Evolutionary conservation across 2,797 vertebrate species (phyloP), one percentile per base, ranked within the genome.

Genomic region (Tokudaia tokunoshimensis): DNA sequence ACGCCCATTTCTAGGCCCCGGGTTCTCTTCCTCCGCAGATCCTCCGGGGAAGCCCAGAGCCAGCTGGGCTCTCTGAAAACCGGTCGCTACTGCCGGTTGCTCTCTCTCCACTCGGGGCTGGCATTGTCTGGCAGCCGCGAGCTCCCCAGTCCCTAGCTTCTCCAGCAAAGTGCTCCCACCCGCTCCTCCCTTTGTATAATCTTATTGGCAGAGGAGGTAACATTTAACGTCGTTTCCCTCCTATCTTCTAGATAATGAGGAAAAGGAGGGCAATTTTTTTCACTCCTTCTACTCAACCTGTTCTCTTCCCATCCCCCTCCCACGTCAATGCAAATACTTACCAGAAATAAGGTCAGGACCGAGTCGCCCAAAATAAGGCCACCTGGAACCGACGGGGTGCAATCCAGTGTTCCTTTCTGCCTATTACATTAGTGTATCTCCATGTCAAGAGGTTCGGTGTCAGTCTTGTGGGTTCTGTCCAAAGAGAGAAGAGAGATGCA

Each of bases 341-440:
- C 99, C 98, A 94, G 97, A 96, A 97, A 97, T 79, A 87, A 95
- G 91, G 95, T 97, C 97, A 57, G 96, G 92, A 94, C 87, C 67
- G 44, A 96, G 86, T 98, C 97, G 97, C 89, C 94, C 94, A 92
- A 91, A 91, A 93, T 95, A 89, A 96, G 97, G 87, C 95, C 95
- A 96, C 92, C 96, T 91, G 97, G 95, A 95, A 89, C 95, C 86
- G 83, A 86, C 95, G 96, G 92, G 96, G 22, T 59, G 93, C 75
- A 31, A 29, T 7, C 84, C 87, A 83, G 75, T 80, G 86, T 93
- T 74, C 85, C 92, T 97, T 97, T 96, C 80, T 29, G 96, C 95
- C 81, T 96, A 95, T 85, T 72, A 89, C 94, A 90, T 99, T 99
- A 99, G 98, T 98, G 98, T 98, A 98, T 99, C 89, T 98, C 99